These are phyloP conservation scores for Gymnopithys bicolor DNA, from an alignment of 2,797 vertebrate species.

Conservation along the genomic window DNA sequence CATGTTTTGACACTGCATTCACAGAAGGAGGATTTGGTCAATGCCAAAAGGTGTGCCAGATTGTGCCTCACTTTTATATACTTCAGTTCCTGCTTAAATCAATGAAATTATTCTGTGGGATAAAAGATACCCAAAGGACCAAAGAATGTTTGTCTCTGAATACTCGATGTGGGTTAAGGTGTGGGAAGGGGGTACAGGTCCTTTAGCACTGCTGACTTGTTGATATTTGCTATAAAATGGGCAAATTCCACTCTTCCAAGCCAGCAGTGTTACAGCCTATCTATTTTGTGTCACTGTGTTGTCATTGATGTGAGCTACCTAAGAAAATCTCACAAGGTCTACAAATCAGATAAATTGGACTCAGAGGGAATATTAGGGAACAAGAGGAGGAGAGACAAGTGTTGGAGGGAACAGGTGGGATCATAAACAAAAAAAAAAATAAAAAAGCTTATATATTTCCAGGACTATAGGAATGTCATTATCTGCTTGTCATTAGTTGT, in stretches of 20 bases:
- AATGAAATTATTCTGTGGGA: not conserved
- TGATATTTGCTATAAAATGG: not conserved
- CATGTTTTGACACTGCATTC: not conserved
- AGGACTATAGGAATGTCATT: not conserved
- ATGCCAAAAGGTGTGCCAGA: not conserved
- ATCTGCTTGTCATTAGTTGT: not conserved
- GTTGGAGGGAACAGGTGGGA: not conserved
- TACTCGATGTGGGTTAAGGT: accelerated
- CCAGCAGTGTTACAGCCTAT: not conserved
- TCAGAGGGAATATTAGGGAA: not conserved
- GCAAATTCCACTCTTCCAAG: not conserved
- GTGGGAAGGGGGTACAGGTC: not conserved
- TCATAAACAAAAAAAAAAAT: not conserved
- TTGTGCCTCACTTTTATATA: not conserved
- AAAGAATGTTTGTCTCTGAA: not conserved
- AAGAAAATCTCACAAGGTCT: not conserved
- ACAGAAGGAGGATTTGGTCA: not conserved
- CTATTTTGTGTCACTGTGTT: not conserved
- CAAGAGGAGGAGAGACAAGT: not conserved
- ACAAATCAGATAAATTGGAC: not conserved
- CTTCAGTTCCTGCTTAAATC: not conserved
- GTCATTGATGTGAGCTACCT: not conserved
- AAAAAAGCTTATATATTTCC: not conserved
- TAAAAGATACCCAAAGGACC: not conserved
- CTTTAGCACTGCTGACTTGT: not conserved